Evolutionary conservation across 1,140 invertebrate genomes (phyloP).

Genomic region (Drosophila biarmipes): DNA sequence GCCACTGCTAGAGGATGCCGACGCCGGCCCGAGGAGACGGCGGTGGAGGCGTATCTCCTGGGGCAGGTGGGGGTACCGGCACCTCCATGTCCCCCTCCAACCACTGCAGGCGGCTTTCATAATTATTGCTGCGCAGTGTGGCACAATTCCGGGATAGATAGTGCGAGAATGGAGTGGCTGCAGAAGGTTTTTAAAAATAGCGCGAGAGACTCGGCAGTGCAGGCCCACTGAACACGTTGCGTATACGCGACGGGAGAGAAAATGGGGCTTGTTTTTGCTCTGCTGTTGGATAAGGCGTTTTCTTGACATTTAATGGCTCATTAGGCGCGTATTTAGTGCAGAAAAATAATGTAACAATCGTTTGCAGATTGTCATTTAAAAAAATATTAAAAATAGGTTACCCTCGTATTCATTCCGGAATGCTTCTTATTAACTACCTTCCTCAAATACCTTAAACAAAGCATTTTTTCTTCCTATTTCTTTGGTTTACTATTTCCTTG

Average conservation of each 20-base stretch:
- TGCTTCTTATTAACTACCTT: too few relatives aligned
- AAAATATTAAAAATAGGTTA: not conserved
- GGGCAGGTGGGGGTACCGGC: conserved; percentile 1
- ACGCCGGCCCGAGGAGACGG: not conserved
- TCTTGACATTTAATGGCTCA: not conserved
- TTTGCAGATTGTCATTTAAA: not conserved
- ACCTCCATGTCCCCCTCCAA: not conserved
- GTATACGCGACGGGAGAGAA: conserved; percentile 34
- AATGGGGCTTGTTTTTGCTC: not conserved
- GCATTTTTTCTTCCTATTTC: too few relatives aligned
- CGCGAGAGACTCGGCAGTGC: conserved; percentile 15
- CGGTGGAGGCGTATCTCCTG: conserved; percentile 1
- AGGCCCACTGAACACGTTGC: conserved; percentile 20
- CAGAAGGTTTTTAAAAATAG: conserved; percentile 41
- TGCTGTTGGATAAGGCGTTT: not conserved
- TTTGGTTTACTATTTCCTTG: too few relatives aligned
- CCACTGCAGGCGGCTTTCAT: conserved; percentile 50
- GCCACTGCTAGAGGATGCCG: conserved; percentile 19
- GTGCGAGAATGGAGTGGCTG: conserved; percentile 17
- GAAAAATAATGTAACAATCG: not conserved
- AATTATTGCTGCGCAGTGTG: conserved; percentile 29
- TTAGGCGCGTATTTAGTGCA: conserved; percentile 7
- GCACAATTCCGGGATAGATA: conserved; percentile 30
- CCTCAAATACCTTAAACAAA: too few relatives aligned
- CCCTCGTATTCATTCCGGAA: too few relatives aligned